These are phyloP conservation scores for Mechanitis mazaeus DNA, from an alignment of 2,888 invertebrate genomes.

Conservation along the genomic window DNA sequence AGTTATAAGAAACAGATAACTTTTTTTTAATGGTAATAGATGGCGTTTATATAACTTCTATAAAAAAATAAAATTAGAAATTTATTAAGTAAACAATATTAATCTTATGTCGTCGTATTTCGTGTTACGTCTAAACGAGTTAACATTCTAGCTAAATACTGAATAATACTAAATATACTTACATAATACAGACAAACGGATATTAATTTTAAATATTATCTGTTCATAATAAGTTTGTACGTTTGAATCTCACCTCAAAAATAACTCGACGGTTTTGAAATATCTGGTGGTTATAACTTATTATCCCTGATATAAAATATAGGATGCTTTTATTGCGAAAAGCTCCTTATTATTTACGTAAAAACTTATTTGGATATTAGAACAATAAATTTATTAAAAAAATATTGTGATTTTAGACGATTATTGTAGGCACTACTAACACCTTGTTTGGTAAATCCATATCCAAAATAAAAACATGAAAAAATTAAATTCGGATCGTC, in stretches of 20 bases:
- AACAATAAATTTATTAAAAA: too few relatives aligned
- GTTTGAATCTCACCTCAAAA: not conserved
- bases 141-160: too few relatives aligned
- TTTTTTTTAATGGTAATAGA: not conserved
- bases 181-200: too few relatives aligned
- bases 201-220: too few relatives aligned
- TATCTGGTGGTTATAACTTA: not conserved
- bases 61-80: not conserved
- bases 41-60: not conserved
- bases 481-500: conserved; percentile 28
- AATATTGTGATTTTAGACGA: too few relatives aligned
- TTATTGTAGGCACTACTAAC: too few relatives aligned
- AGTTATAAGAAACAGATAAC: not conserved
- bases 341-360: not conserved
- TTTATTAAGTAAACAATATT: too few relatives aligned
- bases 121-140: too few relatives aligned
- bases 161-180: too few relatives aligned
- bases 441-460: too few relatives aligned
- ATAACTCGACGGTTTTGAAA: not conserved
- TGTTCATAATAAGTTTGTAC: not conserved
- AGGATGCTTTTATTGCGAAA: not conserved
- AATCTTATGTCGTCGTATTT: too few relatives aligned
- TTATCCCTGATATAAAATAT: not conserved
- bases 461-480: conserved; percentile 9
- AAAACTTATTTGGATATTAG: too few relatives aligned